These are phyloP conservation scores for Dione vanillae DNA, from an alignment of 2,888 invertebrate genomes.

Conservation along the genomic window DNA sequence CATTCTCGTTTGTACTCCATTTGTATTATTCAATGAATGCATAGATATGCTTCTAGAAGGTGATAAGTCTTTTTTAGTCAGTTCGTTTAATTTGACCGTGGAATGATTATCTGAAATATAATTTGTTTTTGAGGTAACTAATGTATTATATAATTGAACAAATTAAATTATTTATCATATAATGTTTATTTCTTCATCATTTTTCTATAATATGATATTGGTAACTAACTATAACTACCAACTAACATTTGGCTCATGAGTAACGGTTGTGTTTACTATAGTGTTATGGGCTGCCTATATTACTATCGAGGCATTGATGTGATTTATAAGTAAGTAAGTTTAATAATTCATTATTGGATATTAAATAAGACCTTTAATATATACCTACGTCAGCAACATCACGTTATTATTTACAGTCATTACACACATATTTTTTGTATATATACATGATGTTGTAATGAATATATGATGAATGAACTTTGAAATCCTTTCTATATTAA, in stretches of 20 bases:
- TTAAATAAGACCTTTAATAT: too few species aligned
- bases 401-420: too few species aligned
- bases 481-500: not conserved
- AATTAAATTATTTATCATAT: not conserved
- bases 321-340: too few species aligned
- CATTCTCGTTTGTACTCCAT: slow-evolving; percentile 67
- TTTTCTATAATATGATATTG: not conserved
- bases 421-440: too few species aligned
- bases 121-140: slow-evolving; percentile 21
- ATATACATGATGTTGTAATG: too few species aligned
- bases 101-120: slow-evolving; percentile 60
- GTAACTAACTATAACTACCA: too few species aligned
- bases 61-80: slow-evolving; percentile 57
- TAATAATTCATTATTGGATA: too few species aligned
- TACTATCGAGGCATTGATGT: too few species aligned
- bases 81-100: slow-evolving; percentile 55
- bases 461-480: not conserved
- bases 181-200: not conserved
- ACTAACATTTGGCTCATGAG: too few species aligned
- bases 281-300: too few species aligned
- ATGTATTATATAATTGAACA: not conserved
- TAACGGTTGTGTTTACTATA: too few species aligned
- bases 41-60: slow-evolving; percentile 70
- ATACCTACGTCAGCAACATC: too few species aligned
- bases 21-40: slow-evolving; percentile 64